Evolutionary conservation across 2,797 vertebrate species (phyloP), one percentile per base, ranked within the genome.

Genomic region (Xiphorhynchus erythropygius): DNA sequence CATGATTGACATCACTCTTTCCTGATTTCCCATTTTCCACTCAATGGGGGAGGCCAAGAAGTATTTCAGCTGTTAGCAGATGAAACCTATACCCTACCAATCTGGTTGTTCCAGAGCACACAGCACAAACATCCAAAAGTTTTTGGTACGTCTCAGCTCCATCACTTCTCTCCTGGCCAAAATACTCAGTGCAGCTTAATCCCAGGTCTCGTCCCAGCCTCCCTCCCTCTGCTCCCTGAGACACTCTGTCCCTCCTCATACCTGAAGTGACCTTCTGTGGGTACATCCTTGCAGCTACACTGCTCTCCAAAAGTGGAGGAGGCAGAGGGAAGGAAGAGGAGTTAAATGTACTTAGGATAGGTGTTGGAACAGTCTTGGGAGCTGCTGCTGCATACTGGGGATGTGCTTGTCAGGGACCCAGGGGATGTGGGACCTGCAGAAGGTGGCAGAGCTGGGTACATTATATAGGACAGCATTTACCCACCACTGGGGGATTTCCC

Each of bases 21-120:
- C 77, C 88, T 23, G 32, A 76, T 88, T 94, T 90, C 49, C 23
- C 30, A 10, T 76, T 81, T 93, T 65, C 42, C 33, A 18, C 24
- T 46, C 44, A 35, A 30, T 2, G 2, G 3, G 9, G 11, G 7
- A 57, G 37, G 30, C 41, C 24, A 28, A 57, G 44, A 73, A 52
- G 1, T 49, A 14, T 35, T 74, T 46, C 39, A 64, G 68, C 41
- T 87, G 41, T 74, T 71, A 75, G 46, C 68, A 80, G 68, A 14
- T 27, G 27, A 85, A 91, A 85, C 21, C 35, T 65, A 18, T 44
- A 33, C 32, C 13, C 18, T 87, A 5, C 57, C 46, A 57, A 27
- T 30, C 17, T 69, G 69, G 4, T 80, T 68, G 33, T 81, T 35
- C 42, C 65, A 80, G 35, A 71, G 35, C 35, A 75, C 30, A 47